phyloP scores from a whole-genome alignment of 2,113 vertebrate species.

The human region DNA sequence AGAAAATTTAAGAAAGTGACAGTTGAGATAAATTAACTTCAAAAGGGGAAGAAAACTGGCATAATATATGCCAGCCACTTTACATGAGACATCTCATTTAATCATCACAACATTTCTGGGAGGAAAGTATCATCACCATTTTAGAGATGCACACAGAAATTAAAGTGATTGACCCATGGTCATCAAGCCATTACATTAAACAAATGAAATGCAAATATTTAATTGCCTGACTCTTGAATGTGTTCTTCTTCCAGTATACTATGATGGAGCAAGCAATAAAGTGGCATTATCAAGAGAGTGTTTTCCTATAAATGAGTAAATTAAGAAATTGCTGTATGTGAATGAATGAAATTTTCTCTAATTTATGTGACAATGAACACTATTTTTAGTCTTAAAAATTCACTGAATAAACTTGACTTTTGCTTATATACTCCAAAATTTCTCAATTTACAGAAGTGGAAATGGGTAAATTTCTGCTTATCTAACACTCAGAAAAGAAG shows the following conservation, averaged over 20 bases:
- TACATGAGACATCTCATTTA: neutral
- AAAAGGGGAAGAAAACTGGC: neutral
- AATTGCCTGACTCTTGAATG: neutral
- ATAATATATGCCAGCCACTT: neutral
- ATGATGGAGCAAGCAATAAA: neutral
- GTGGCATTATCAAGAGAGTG: neutral
- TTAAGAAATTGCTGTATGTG: neutral
- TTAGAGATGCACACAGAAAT: neutral
- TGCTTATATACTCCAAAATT: neutral
- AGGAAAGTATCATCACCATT: neutral
- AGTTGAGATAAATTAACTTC: neutral
- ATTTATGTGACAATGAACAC: neutral
- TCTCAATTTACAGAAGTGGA: neutral
- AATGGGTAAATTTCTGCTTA: neutral
- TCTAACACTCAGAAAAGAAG: neutral
- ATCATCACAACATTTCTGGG: neutral
- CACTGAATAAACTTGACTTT: neutral
- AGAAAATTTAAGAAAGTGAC: neutral
- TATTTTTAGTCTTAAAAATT: neutral
- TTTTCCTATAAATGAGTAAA: neutral
- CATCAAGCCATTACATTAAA: neutral
- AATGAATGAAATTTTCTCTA: constrained; percentile 3
- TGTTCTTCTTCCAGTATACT: neutral
- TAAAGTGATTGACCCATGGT: neutral
- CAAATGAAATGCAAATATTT: neutral